These are phyloP conservation scores for Gobio occitaniae DNA, from an alignment of 2,797 vertebrate genomes.

Conservation along the genomic window DNA sequence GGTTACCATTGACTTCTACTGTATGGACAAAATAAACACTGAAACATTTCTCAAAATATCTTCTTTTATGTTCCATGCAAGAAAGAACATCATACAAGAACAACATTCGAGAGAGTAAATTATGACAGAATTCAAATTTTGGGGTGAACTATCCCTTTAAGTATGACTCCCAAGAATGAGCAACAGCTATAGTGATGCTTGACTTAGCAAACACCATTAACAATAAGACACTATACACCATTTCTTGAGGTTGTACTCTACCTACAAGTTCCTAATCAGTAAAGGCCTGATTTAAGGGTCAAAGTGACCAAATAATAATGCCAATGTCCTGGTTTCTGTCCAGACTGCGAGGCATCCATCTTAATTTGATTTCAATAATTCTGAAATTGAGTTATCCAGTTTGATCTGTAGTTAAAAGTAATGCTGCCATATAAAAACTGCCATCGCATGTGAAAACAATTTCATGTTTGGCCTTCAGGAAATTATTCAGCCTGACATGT, in stretches of 20 bases:
- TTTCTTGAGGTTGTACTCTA: not conserved
- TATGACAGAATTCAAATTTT: not conserved
- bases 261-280: not conserved
- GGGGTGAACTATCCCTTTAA: not conserved
- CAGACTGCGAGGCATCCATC: conserved; percentile 16
- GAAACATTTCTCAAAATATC: not conserved
- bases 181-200: not conserved
- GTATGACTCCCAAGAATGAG: not conserved
- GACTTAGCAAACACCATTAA: not conserved
- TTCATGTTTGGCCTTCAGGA: not conserved
- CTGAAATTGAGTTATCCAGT: conserved; percentile 24
- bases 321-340: conserved; percentile 9
- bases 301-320: conserved; percentile 2
- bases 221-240: not conserved
- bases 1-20: not conserved
- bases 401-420: not conserved
- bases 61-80: not conserved
- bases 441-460: not conserved
- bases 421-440: not conserved
- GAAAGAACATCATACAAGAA: not conserved
- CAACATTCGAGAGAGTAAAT: not conserved
- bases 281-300: not conserved
- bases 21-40: not conserved
- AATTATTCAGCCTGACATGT: conserved; percentile 10
- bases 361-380: not conserved